A percentile compares a stretch with the other conserved stretches of the same genome.
Conservation (phyloP, 2,113 vertebrate species). For the Callipepla squamata region DNA sequence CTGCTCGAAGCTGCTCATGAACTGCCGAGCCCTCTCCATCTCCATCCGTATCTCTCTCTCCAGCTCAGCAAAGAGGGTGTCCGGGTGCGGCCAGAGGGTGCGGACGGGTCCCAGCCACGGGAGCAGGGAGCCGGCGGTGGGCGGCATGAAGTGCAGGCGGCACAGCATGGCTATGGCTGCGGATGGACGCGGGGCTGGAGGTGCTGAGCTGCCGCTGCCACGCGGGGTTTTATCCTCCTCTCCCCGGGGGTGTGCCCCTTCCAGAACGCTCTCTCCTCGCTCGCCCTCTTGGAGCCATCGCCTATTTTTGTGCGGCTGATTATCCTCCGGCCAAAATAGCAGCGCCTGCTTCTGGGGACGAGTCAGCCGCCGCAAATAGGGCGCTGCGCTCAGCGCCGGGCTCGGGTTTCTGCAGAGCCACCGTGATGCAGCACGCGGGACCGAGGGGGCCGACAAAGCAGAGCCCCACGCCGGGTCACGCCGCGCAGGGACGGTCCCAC, state of each 20-base stretch:
- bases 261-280: constrained; percentile 58
- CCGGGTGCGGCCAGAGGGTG: constrained; percentile 60
- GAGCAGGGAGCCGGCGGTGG: constrained; percentile 19
- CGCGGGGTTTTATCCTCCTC: constrained; percentile 42
- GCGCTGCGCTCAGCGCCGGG: not conserved
- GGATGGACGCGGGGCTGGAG: not conserved
- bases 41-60: constrained; percentile 47
- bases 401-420: constrained; percentile 63
- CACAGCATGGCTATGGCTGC: constrained; percentile 49
- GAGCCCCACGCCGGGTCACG: accelerated
- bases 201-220: not conserved
- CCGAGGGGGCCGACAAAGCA: not conserved
- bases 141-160: constrained; percentile 53
- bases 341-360: constrained; percentile 24
- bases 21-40: constrained; percentile 50
- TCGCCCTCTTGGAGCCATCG: constrained; percentile 23
- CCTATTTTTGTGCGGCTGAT: constrained; percentile 70
- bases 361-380: constrained; percentile 56
- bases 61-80: constrained; percentile 52
- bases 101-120: constrained; percentile 46
- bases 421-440: not conserved
- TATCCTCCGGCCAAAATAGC: constrained; percentile 53
- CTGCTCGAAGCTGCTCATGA: constrained; percentile 58
- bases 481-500: not conserved
- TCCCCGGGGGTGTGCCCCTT: constrained; percentile 43